Percentiles rank a stretch among this genome's conserved stretches.
phyloP scores from a whole-genome alignment of 1,140 invertebrate genomes.

The Philaenus spumarius region DNA sequence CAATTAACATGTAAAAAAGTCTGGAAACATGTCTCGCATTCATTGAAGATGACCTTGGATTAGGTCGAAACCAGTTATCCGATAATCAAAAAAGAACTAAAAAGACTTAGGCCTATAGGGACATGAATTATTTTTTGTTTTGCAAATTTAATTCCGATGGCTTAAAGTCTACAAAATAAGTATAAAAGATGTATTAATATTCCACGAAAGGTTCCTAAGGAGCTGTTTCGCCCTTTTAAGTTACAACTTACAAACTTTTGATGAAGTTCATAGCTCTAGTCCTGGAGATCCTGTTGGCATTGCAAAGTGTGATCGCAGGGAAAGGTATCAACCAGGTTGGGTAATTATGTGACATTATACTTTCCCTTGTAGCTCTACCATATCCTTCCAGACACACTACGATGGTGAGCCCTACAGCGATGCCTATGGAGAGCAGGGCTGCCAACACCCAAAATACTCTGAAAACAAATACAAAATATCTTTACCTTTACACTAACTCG shows the following conservation, averaged over 20 bases:
- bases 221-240: too few species aligned
- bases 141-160: too few species aligned
- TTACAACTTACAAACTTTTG: constrained; percentile 11
- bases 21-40: too few species aligned
- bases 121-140: too few species aligned
- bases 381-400: background rate
- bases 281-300: constrained; percentile 18
- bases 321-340: constrained; percentile 20
- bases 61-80: too few species aligned
- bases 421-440: background rate
- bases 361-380: constrained; percentile 3
- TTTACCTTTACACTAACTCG: background rate
- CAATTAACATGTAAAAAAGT: too few species aligned
- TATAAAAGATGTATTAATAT: too few species aligned
- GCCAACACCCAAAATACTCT: constrained; percentile 18
- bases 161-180: too few species aligned
- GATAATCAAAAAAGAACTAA: too few species aligned
- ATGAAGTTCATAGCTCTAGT: constrained; percentile 10
- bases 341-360: constrained; percentile 16
- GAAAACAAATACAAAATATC: background rate
- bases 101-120: too few species aligned
- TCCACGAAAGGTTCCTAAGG: too few species aligned
- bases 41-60: too few species aligned
- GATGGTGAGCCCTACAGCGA: constrained; percentile 9
- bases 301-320: constrained; percentile 21